Percentiles rank a stretch among this genome's conserved stretches.
Evolutionary conservation across 1,140 invertebrate species (phyloP).

Genomic region (Ephestia elutella): DNA sequence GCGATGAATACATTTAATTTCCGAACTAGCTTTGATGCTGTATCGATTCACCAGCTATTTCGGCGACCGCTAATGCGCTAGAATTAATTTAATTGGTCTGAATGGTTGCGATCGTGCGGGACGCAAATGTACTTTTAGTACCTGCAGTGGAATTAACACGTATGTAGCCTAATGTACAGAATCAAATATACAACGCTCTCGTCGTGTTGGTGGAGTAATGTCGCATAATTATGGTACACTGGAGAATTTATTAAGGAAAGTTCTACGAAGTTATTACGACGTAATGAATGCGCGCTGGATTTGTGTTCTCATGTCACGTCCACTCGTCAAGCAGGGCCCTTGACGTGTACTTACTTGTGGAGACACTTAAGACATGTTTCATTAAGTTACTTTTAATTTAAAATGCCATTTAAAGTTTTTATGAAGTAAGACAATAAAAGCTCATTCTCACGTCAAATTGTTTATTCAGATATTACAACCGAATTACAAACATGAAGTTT

Average conservation of each 20-base stretch:
- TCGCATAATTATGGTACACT: conserved; percentile 2
- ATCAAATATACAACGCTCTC: not conserved
- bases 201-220: conserved; percentile 2
- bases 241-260: conserved; percentile 5
- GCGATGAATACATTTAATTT: conserved; percentile 43
- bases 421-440: too few relatives aligned
- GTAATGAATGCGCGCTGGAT: conserved; percentile 3
- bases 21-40: conserved; percentile 24
- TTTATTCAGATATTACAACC: too few relatives aligned
- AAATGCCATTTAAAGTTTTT: not conserved
- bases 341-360: not conserved
- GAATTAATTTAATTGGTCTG: conserved; percentile 27
- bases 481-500: not conserved
- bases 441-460: too few relatives aligned
- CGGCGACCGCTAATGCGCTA: conserved; percentile 26
- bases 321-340: conserved; percentile 4
- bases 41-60: conserved; percentile 31
- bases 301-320: conserved; percentile 3
- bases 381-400: not conserved
- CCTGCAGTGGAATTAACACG: conserved; percentile 9
- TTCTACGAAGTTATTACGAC: not conserved
- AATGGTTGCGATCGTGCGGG: not conserved
- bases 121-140: conserved; percentile 3
- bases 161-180: conserved; percentile 2
- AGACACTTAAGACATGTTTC: not conserved